Evolutionary conservation across 2,113 vertebrate species (phyloP).

Genomic region (Gila orcuttii): DNA sequence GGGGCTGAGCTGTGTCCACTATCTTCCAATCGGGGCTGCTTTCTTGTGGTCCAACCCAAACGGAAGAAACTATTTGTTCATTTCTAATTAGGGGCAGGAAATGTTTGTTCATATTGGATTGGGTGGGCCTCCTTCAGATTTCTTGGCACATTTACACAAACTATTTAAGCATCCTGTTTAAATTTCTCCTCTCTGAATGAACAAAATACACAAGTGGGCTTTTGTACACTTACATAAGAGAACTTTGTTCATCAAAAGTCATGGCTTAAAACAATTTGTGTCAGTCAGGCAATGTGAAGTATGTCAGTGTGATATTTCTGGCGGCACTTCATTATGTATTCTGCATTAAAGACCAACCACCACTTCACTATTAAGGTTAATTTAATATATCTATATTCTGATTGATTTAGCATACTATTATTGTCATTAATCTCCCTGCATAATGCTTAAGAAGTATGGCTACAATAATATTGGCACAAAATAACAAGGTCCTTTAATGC

Average conservation of each 20-base stretch:
- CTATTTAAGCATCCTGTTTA: conserved; percentile 76
- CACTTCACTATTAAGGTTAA: background rate
- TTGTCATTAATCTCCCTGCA: background rate
- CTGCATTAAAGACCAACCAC: background rate
- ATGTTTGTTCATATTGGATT: conserved; percentile 75
- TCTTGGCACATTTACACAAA: conserved; percentile 77
- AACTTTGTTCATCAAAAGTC: background rate
- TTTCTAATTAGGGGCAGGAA: conserved; percentile 74
- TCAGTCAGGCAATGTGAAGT: background rate
- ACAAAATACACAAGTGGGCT: conserved; percentile 25
- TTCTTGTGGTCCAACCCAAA: conserved; percentile 30
- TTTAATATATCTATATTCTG: conserved; percentile 4
- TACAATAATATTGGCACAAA: background rate
- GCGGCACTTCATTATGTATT: background rate
- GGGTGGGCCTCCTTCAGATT: conserved; percentile 69
- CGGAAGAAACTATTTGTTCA: conserved; percentile 54
- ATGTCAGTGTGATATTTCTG: background rate
- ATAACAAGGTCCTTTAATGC: background rate
- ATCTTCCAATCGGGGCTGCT: conserved; percentile 47
- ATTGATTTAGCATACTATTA: conserved; percentile 5
- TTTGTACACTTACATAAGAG: conserved; percentile 15
- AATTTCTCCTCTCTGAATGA: conserved; percentile 57
- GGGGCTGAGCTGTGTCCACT: conserved; percentile 17
- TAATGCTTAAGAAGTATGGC: background rate
- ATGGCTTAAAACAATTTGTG: background rate